Percentiles rank a stretch among this genome's conserved stretches.
Evolutionary conservation across 2,888 invertebrate genomes (phyloP).

Genomic region (Amphipyra berbera): DNA sequence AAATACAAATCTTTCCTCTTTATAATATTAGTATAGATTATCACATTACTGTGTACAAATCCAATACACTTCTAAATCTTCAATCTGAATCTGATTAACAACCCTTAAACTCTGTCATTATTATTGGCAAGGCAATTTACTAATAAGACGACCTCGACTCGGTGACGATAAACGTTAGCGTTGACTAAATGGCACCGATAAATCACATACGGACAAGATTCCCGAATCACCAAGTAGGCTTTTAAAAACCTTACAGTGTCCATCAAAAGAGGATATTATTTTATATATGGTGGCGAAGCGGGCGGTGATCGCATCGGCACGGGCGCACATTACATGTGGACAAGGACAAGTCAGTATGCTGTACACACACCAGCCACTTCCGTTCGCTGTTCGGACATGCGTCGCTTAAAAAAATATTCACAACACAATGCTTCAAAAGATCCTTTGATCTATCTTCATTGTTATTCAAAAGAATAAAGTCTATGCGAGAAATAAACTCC

Average conservation of each 20-base stretch:
- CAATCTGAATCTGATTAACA: too few species aligned
- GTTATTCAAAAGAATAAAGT: constrained; percentile 67
- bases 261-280: constrained; percentile 47
- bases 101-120: too few species aligned
- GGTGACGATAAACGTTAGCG: constrained; percentile 12
- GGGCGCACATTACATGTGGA: constrained; percentile 45
- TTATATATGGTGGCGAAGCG: constrained; percentile 24
- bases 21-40: too few species aligned
- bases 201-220: constrained; percentile 27
- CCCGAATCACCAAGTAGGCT: constrained; percentile 49
- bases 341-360: constrained; percentile 75
- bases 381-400: constrained; percentile 81
- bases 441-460: constrained; percentile 70
- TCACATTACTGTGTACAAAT: too few species aligned
- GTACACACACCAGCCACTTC: constrained; percentile 78
- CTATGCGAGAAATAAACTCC: constrained; percentile 51
- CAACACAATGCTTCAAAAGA: constrained; percentile 68
- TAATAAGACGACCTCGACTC: neutral
- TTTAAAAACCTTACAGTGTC: constrained; percentile 48
- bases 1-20: too few species aligned
- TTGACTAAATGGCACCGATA: constrained; percentile 21
- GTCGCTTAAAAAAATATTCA: constrained; percentile 82
- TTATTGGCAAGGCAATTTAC: too few species aligned
- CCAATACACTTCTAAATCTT: too few species aligned
- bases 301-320: constrained; percentile 55